These are phyloP conservation scores for Erebia epiphron DNA, from an alignment of 2,888 invertebrate genomes.

Conservation along the genomic window DNA sequence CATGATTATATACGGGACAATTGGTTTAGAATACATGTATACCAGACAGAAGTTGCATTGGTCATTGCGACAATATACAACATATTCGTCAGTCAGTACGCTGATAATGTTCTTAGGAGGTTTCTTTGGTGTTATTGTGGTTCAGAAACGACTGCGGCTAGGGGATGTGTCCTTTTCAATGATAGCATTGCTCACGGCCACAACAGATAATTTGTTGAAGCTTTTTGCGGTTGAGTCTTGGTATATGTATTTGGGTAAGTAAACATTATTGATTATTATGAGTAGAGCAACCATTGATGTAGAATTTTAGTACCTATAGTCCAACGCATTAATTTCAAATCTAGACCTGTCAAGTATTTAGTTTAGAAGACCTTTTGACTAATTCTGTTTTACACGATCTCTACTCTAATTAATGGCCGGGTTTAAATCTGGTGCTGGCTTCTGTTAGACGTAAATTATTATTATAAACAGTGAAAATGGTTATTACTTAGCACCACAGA, in stretches of 20 bases:
- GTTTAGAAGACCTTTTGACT: no score
- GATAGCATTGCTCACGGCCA: constrained; percentile 48
- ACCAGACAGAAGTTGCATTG: constrained; percentile 83
- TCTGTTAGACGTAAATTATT: no score
- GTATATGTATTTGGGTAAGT: constrained; percentile 73
- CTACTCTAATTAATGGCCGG: no score
- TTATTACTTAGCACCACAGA: no score
- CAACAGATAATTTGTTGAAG: constrained; percentile 55
- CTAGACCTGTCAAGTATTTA: no score
- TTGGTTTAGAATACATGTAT: constrained; percentile 80
- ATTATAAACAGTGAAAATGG: no score
- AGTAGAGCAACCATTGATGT: no score
- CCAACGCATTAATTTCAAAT: no score
- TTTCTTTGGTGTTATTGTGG: constrained; percentile 56
- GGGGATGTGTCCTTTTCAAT: constrained; percentile 55
- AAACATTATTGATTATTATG: background rate
- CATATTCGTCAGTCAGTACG: constrained; percentile 73
- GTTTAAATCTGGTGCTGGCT: no score
- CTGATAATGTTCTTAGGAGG: constrained; percentile 76
- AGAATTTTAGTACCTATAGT: no score
- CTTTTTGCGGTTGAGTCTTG: constrained; percentile 51
- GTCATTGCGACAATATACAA: constrained; percentile 82
- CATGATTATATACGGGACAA: constrained; percentile 66
- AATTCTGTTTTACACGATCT: no score
- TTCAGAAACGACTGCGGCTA: constrained; percentile 64